Base-by-base conservation (phyloP, 2,797 vertebrate species). In the Phoeniculus purpureus region DNA sequence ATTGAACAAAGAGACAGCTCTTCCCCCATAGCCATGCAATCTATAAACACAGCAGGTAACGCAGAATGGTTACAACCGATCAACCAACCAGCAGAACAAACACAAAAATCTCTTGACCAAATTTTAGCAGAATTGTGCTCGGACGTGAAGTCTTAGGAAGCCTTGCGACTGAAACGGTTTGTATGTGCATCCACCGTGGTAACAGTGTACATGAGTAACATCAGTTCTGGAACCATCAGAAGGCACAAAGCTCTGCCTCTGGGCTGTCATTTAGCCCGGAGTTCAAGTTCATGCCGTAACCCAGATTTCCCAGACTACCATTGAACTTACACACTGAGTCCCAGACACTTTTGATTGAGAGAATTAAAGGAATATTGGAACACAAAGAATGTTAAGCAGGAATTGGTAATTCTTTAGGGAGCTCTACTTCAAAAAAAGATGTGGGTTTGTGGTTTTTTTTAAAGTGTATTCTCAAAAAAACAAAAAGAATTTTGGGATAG, bases 131-230 rank as follows among this genome's bases (percentile, higher is more conserved):
- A 73, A 59, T 22, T 32, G 20, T 4, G 14, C 25, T 81, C 18
- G 0, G 20, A 32, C 34, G 12, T 31, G 20, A 32, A 40, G 32
- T 18, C 52, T 59, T 40, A 3, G 27, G 51, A 50, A 81, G 31
- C n/a, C 32, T 61, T 66, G 54, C 47, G 15, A 22, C 2, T 17
- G n/a, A 23, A 58, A 55, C 34, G 21, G 3, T 2, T 50, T 20
- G 25, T 17, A 2, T 12, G 26, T 17, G 12, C 40, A 12, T 6
- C 32, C 22, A 3, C 32, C 12, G 54, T 29, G 13, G 15, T 5
- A 26, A 29, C 0, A 1, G 10, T 5, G 6, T 9, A 6, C 15
- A 47, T 25, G 21, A 2, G 0, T 19, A 45, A 26, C 12, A 12
- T 10, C 31, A 14, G 4, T 15, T 5, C 22, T 29, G 40, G 47